Evolutionary conservation across 2,797 vertebrate genomes (phyloP), one percentile per base, ranked within the genome.

Genomic region (Tapirus indicus): DNA sequence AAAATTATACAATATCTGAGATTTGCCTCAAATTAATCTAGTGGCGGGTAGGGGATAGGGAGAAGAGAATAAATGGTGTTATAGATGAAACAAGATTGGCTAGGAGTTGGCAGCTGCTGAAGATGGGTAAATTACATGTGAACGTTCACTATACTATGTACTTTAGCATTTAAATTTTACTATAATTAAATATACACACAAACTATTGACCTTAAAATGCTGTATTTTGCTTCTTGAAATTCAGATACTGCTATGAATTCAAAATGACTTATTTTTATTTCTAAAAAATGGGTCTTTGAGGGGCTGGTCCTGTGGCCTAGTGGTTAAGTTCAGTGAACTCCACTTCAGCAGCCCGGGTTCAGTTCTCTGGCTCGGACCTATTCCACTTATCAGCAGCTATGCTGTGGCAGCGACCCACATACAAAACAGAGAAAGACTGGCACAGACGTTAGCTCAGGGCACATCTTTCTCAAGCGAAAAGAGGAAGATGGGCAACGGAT

Each of bases 151-250:
- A n/a, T 21, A 77, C 32, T n/a, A 82, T 52, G 86, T 52, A 74
- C 13, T 44, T 64, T 21, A 88, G n/a, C 91, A 29, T 60, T 90
- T 74, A 85, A 38, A 95, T 83, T 92, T 69, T 79, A 90, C n/a
- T 62, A 56, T 83, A 89, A 94, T 83, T 83, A 95, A 75, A 75
- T 29, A 52, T 6, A 66, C 2, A 12, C 83, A 75, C 5, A 60
- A 10, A 17, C 16, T 66, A 90, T n/a, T 2, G 6, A 54, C 10
- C 58, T 92, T 86, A 72, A 47, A 94, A 93, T 44, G 41, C 29
- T 75, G 18, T 41, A 23, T 72, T 71, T 84, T 77, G 71, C n/a
- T 66, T 91, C 56, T 79, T 86, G 17, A 93, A 91, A 96, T 89
- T 78, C 62, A 84, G 5, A 87, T 58, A 47, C 23, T 32, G 92